Percentiles rank a stretch among this genome's conserved stretches.
phyloP scores from a whole-genome alignment of 2,888 invertebrate species.

The Drosophila imparisetae region DNA sequence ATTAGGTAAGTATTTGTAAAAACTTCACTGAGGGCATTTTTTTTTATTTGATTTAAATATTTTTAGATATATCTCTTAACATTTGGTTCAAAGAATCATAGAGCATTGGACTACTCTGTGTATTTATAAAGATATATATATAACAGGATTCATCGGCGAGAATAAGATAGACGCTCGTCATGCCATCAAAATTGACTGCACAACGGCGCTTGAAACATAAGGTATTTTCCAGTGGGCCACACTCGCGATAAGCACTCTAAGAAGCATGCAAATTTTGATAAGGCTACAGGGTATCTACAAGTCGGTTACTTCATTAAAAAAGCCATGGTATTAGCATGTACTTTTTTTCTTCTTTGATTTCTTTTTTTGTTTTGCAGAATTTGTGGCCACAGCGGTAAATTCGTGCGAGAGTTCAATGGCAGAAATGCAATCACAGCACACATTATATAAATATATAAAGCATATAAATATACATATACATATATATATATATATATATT shows the following conservation, averaged over 20 bases:
- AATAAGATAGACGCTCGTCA: neutral
- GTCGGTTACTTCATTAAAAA: neutral
- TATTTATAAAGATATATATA: neutral
- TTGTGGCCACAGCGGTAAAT: slow-evolving; percentile 5
- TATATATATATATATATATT: neutral
- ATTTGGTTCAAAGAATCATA: neutral
- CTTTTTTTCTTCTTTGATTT: neutral
- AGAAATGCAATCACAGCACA: slow-evolving; percentile 44
- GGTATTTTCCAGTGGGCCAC: neutral
- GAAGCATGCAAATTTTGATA: no score
- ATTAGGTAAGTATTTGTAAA: neutral
- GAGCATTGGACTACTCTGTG: neutral
- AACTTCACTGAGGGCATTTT: neutral
- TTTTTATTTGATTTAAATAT: neutral
- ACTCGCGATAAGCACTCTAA: neutral
- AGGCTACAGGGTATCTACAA: neutral
- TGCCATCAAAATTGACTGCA: no score
- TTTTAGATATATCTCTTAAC: no score
- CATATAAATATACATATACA: neutral
- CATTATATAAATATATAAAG: neutral
- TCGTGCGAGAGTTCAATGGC: slow-evolving; percentile 47
- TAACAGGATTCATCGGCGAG: neutral
- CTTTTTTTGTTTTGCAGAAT: neutral
- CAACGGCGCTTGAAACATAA: neutral
- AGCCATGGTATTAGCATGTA: no score